A percentile compares a stretch with the other conserved stretches of the same genome.
Evolutionary conservation across 1,140 invertebrate genomes (phyloP).

Genomic region (Dendrolimus punctatus): DNA sequence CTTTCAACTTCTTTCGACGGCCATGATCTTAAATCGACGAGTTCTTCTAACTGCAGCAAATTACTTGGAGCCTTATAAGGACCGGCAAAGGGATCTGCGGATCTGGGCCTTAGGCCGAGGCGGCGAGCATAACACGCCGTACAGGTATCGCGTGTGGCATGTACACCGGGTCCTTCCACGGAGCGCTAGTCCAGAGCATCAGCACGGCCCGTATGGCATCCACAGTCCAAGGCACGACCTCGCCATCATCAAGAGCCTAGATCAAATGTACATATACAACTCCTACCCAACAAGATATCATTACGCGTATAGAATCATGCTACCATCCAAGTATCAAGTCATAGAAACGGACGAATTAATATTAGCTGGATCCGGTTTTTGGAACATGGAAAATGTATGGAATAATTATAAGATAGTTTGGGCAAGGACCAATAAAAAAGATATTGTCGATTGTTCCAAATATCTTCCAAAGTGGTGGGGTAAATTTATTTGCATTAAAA

Average conservation of each 20-base stretch:
- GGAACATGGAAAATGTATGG: constrained; percentile 27
- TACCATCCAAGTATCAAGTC: constrained; percentile 10
- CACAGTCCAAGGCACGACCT: constrained; percentile 38
- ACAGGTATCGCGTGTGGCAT: constrained; percentile 39
- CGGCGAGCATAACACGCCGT: constrained; percentile 26
- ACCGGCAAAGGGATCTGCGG: constrained; percentile 25
- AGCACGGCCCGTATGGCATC: constrained; percentile 25
- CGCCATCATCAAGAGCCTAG: constrained; percentile 26
- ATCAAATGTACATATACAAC: constrained; percentile 35
- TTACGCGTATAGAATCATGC: constrained; percentile 18
- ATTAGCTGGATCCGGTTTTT: constrained; percentile 29
- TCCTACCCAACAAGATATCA: constrained; percentile 6
- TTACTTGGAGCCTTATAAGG: constrained; percentile 24
- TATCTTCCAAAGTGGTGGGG: constrained; percentile 51
- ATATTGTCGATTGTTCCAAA: constrained; percentile 37
- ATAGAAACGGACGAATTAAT: constrained; percentile 5
- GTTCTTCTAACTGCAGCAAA: constrained; percentile 34
- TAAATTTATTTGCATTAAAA: constrained; percentile 46
- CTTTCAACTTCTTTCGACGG: constrained; percentile 23
- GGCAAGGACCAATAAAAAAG: not conserved
- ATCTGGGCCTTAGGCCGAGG: constrained; percentile 36
- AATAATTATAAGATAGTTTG: constrained; percentile 42
- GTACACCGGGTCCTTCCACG: constrained; percentile 31
- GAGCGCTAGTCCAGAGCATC: constrained; percentile 39
- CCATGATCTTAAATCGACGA: constrained; percentile 30